Evolutionary conservation across 2,888 invertebrate species (phyloP), one percentile per base, ranked within the genome.

Genomic region (Imbricaverruca yamaguchii): DNA sequence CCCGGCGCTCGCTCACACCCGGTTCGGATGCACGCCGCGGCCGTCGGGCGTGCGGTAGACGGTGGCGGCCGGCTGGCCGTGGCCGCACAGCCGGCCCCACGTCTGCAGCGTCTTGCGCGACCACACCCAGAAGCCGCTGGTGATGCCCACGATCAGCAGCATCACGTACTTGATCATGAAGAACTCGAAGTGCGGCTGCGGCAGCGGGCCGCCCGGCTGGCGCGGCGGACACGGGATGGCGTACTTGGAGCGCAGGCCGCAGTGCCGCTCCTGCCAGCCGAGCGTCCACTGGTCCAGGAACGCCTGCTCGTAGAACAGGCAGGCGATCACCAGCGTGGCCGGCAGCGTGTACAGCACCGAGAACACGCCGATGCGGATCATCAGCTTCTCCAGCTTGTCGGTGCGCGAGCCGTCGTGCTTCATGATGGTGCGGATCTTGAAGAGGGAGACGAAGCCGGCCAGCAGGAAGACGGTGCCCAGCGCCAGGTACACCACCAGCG

Each of bases 71-170:
- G 69, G 39, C 39, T 10, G 25, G 15, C 39, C 13, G 56, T 83
- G 82, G 81, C 82, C 90, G 92, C 93, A 94, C 85, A 95, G 91
- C 86, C 94, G 91, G 83, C 92, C 90, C 95, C 97, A 97, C 83
- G 95, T 95, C 85, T 94, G 94, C 83, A 97, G 89, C 69, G 97
- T 97, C 89, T 97, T 97, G 83, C 95, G 94, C 81, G 96, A 96
- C 94, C 96, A 96, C 87, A 97, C 96, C 97, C 97, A 97, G 83
- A 97, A 95, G 81, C 96, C 96, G 9, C 95, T 95, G 57, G 97
- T 96, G 87, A 97, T 96, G 84, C 97, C 97, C 83, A 96, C 96
- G 39, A 96, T 95, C 85, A 97, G 90, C 85, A 95, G 93, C 94
- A 96, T 96, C 89, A 96, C 95, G 89, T 96, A 96, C 83, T 87